Evolutionary conservation across 2,888 invertebrate species (phyloP), one percentile per base, ranked within the genome.

Genomic region (Heliconius sara): DNA sequence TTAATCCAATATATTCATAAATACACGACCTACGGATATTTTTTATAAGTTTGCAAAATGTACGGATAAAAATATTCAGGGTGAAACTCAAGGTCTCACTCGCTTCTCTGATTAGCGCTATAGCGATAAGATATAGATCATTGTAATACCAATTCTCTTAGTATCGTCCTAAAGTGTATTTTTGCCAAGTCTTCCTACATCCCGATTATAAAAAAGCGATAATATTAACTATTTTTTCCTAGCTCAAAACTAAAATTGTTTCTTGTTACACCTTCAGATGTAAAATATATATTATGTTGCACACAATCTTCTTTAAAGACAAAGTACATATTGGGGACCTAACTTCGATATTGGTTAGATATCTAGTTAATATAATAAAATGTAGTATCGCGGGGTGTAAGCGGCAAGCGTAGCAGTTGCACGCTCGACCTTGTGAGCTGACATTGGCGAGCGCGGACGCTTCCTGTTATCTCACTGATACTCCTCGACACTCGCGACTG

Each of bases 381-480:
- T n/a, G 25, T 12, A 25, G 9, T 25, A 74, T 60, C 19, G 75
- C 47, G 27, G 43, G 65, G 47, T 75, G 75, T 43, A 75, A 27
- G 39, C 43, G 63, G 74, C 63, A 63, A 43, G 75, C 43, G 63
- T 47, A 43, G 43, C 73, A 67, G 67, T 57, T 52, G 63, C 78
- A 72, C 57, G n/a, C 10, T 60, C 76, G 80, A 79, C 81, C 81
- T 94, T 93, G 93, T 85, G 84, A 84, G 84, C 85, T 92, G 93
- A 93, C 94, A 94, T 94, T 94, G 93, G 90, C 88, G 90, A 89
- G 88, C 90, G 90, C 89, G 92, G 91, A 90, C 92, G 92, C 91
- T 95, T 95, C 94, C 95, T 95, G 94, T 93, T 94, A 93, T 94
- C 95, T 93, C 93, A 91, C 90, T 89, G 91, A 92, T 92, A 91